Base-by-base conservation (phyloP, 2,888 invertebrate genomes). In the Eubasilissa splendida region DNA sequence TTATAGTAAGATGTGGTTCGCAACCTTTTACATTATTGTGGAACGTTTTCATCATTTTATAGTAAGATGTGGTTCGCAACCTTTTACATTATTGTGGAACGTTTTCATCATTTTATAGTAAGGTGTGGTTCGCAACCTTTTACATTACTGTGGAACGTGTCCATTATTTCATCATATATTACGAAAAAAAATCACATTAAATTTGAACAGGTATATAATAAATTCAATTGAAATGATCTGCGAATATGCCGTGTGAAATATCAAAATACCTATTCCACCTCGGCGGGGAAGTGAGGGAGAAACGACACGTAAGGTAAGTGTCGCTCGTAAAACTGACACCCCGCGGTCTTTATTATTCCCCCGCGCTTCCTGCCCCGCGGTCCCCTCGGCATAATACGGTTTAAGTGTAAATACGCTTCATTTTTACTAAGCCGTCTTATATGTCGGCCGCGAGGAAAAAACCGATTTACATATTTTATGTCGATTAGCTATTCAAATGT, bases 401-500 rank as follows among this genome's bases (percentile, higher is more conserved):
- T 63, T 68, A 56, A 52, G 74, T 75, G 81, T 81, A 76, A 81
- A 81, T 81, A 81, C 66, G 76, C 63, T 59, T 66, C 74, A 59
- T 74, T 74, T 74, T 74, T 74, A 74, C 74, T 74, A 74, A 74
- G 70, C 54, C 54, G 10, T 70, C 70, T 54, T 77, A 77, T 70
- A 74, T 77, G 22, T 71, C 70, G 79, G 76, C 73, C 56, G 75
- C 75, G 76, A 59, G 76, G 52, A 74, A 76, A 76, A 80, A 78
- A 76, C 76, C 56, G 60, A 82, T 82, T 80, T 82, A 75, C 82
- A 82, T 82, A 80, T 78, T 80, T 82, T 63, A 80, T 80, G 78
- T 54, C 80, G 78, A 82, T 82, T 82, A 80, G 80, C 76, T 76
- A 82, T 78, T 82, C 82, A 80, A 80, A 80, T 76, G 77, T 73